Conservation (phyloP, 2,113 vertebrate genomes). For the Seriola dumerili region DNA sequence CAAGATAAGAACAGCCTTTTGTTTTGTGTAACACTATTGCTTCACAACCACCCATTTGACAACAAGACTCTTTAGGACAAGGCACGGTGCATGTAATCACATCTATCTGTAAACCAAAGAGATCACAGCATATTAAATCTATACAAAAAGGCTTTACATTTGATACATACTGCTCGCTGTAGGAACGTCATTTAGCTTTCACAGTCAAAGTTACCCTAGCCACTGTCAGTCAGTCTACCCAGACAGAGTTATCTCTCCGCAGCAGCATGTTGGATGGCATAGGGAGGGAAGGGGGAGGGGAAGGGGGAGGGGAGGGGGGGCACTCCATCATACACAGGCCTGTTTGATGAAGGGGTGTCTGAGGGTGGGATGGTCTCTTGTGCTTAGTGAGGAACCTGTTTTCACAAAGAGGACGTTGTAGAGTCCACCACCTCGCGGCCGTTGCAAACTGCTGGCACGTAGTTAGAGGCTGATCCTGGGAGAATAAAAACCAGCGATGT, state of each 20-base stretch:
- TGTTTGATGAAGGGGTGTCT: conserved; percentile 44
- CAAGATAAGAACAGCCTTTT: conserved; percentile 72
- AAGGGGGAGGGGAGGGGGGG: no score
- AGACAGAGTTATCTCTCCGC: conserved; percentile 50
- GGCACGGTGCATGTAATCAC: conserved; percentile 79
- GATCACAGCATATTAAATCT: conserved; percentile 78
- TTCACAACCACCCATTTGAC: conserved; percentile 77
- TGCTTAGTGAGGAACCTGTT: conserved; percentile 50
- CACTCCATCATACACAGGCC: conserved; percentile 6
- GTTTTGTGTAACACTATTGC: conserved; percentile 71
- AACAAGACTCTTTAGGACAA: conserved; percentile 79
- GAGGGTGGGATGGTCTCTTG: conserved; percentile 50
- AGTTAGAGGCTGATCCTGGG: conserved; percentile 89
- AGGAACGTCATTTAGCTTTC: conserved; percentile 58
- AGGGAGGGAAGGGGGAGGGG: neutral
- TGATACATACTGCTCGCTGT: conserved; percentile 65
- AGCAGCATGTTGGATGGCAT: conserved; percentile 52
- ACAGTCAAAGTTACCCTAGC: conserved; percentile 58
- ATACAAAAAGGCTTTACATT: conserved; percentile 76
- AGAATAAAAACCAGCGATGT: conserved; percentile 18
- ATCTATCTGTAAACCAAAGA: conserved; percentile 76
- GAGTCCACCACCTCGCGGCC: conserved; percentile 97
- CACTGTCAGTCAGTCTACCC: conserved; percentile 37
- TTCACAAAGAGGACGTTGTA: conserved; percentile 95
- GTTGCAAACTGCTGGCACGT: conserved; percentile 94